These are phyloP conservation scores for Zophobas atratus DNA, from an alignment of 1,140 invertebrate genomes.

Conservation along the genomic window DNA sequence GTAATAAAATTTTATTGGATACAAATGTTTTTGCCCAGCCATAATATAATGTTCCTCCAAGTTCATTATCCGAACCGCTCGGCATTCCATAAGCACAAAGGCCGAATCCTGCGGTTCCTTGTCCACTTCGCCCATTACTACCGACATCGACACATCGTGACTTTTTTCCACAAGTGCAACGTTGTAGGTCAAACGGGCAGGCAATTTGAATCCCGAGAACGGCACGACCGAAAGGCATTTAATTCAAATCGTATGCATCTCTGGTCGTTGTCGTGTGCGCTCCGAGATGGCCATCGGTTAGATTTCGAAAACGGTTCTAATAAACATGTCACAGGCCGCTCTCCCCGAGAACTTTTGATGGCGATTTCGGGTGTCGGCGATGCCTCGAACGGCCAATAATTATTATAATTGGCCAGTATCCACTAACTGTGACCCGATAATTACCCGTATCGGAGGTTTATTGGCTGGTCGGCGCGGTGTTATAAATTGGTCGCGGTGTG, in stretches of 20 bases:
- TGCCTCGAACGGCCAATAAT: constrained; percentile 9
- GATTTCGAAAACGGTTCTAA: neutral
- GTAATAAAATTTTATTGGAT: constrained; percentile 1
- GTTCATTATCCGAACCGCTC: neutral
- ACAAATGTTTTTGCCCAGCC: neutral
- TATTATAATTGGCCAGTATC: neutral
- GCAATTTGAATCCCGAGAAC: neutral
- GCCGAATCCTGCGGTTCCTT: neutral
- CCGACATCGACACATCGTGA: neutral
- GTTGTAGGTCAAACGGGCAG: neutral
- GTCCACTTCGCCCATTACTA: neutral
- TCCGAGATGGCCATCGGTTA: constrained; percentile 23
- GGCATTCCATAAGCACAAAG: neutral
- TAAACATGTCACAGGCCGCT: constrained; percentile 8
- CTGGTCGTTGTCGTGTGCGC: constrained; percentile 35
- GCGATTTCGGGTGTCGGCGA: neutral
- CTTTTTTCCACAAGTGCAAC: neutral
- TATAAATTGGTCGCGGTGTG: too few relatives aligned
- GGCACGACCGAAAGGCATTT: neutral
- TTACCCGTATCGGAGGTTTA: too few relatives aligned
- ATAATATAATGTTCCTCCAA: neutral
- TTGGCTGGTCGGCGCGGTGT: too few relatives aligned
- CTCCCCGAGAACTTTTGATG: neutral
- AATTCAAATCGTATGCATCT: constrained; percentile 40
- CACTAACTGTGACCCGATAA: too few relatives aligned